Evolutionary conservation across 2,888 invertebrate genomes (phyloP).

Genomic region (Gari tellinella): DNA sequence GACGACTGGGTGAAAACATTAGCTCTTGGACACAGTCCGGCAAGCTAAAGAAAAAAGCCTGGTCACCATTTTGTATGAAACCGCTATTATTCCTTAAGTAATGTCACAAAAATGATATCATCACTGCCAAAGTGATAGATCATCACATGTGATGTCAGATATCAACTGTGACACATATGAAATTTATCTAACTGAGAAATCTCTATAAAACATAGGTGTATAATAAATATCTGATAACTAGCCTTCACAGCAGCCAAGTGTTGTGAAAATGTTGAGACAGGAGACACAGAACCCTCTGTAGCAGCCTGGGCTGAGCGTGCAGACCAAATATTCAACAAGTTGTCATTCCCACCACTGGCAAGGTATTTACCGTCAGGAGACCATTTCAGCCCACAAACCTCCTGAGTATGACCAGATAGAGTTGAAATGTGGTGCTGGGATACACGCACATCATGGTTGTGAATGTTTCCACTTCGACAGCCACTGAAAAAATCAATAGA

Average conservation of each 20-base stretch:
- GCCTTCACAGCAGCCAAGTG: constrained; percentile 85
- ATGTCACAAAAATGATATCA: too few species aligned
- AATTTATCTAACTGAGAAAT: too few species aligned
- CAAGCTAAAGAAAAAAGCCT: too few species aligned
- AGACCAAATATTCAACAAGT: constrained; percentile 95
- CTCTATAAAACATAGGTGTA: too few species aligned
- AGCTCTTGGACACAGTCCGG: too few species aligned
- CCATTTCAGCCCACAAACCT: constrained; percentile 97
- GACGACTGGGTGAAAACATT: too few species aligned
- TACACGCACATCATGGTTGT: constrained; percentile 97
- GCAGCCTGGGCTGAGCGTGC: constrained; percentile 74
- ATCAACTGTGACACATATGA: too few species aligned
- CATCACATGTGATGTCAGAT: too few species aligned
- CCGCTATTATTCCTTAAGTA: too few species aligned
- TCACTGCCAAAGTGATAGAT: too few species aligned
- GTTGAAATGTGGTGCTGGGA: constrained; percentile 92
- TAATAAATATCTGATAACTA: too few species aligned
- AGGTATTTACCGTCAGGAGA: constrained; percentile 96
- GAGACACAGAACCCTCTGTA: constrained; percentile 47
- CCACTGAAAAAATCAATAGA: constrained; percentile 87
- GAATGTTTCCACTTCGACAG: constrained; percentile 93
- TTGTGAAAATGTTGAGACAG: constrained; percentile 87
- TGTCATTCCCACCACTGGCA: constrained; percentile 99
- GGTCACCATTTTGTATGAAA: too few species aligned
- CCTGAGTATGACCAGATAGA: constrained; percentile 88